Base-by-base conservation (phyloP, 2,888 invertebrate species). In the Clostera curtula region DNA sequence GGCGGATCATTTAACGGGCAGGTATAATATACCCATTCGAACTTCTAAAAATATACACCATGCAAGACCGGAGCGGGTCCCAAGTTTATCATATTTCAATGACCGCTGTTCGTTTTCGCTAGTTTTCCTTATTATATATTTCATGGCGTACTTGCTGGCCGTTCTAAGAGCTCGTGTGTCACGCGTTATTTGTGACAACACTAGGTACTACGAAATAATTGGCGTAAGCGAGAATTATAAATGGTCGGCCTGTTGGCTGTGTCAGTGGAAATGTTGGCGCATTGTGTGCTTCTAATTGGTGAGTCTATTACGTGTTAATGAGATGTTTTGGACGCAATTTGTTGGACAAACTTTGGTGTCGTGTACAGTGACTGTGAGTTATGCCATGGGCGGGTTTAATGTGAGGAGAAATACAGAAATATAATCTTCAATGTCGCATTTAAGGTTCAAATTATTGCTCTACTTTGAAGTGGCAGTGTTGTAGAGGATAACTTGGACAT, bases 271-370 rank as follows among this genome's bases (percentile, higher is more conserved):
- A 75, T 73, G 73, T 41, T 48, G 41, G 43, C 38, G 29, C 52
- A 55, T 39, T 53, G 42, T 50, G 42, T 51, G 25, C 36, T 54
- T 9, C 28, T 67, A 43, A 52, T 65, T 36, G 68, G 74, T 74
- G 40, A 70, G 73, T 63, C 48, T 40, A 32, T 38, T 39, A 26
- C 7, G 23, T 23, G 34, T 13, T 40, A 34, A 49, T 44, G 39
- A 44, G 27, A 27, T 27, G 20, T 12, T 27, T 21, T 16, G 6
- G n/a, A 19, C 9, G 5, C 2, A 21, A 17, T 24, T 10, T 24
- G 24, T 29, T 21, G 16, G 14, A 2, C 16, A 5, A 13, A 4
- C 8, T 7, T 18, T 5, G 18, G 4, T 18, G 7, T 6, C 8
- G 6, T 7, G 4, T 4, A 3, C n/a, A 3, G 18, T 18, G 6